Conservation (phyloP, 2,113 vertebrate genomes). For the Catharus bicknelli region DNA sequence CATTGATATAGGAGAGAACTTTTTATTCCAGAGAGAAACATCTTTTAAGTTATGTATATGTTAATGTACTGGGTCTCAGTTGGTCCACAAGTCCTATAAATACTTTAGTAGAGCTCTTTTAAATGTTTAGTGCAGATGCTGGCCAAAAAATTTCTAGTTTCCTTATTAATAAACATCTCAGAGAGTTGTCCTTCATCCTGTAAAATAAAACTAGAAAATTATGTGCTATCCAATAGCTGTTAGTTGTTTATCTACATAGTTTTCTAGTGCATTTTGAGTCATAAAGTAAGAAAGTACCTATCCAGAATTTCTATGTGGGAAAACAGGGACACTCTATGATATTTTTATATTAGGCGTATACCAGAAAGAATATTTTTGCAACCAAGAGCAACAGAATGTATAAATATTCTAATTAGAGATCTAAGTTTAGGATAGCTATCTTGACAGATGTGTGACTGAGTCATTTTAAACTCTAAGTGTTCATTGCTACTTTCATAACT, state of each 20-base stretch:
- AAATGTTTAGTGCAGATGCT: background rate
- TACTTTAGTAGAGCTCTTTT: background rate
- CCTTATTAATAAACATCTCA: background rate
- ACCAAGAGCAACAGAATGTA: background rate
- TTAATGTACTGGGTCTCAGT: background rate
- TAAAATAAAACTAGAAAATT: background rate
- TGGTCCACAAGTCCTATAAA: background rate
- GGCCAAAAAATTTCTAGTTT: background rate
- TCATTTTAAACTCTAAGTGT: conserved; percentile 47
- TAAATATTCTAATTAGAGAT: conserved; percentile 59
- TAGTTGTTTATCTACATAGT: background rate
- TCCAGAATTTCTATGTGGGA: background rate
- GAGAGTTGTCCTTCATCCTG: background rate
- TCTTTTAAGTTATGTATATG: background rate
- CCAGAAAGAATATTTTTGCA: conserved; percentile 5
- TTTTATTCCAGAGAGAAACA: background rate
- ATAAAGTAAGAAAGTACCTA: background rate
- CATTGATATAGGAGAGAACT: background rate
- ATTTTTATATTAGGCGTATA: conserved; percentile 17
- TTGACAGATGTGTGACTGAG: conserved; percentile 64
- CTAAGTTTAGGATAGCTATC: conserved; percentile 54
- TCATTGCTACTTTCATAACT: conserved; percentile 30
- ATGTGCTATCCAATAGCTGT: background rate
- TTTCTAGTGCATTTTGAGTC: background rate
- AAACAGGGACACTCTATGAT: background rate